These are phyloP conservation scores for Tupiocoris notatus DNA, from an alignment of 2,888 invertebrate genomes.

Conservation along the genomic window DNA sequence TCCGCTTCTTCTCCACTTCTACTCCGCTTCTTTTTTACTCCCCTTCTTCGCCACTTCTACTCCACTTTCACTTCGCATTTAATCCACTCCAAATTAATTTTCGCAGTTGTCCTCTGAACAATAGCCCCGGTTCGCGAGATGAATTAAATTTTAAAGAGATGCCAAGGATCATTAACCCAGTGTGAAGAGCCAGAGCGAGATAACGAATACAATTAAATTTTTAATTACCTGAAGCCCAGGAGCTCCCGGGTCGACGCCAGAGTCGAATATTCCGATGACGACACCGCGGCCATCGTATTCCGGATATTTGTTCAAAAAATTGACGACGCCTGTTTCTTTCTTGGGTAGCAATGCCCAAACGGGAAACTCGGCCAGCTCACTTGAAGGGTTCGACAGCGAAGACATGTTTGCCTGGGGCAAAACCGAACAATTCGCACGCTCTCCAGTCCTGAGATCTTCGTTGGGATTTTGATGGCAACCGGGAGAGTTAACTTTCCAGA, in stretches of 20 bases:
- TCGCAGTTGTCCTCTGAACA: too few species aligned
- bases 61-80: too few species aligned
- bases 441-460: background rate
- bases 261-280: conserved; percentile 93
- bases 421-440: background rate
- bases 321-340: conserved; percentile 86
- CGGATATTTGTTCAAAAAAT: conserved; percentile 84
- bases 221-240: conserved; percentile 80
- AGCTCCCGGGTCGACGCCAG: conserved; percentile 96
- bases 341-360: conserved; percentile 85
- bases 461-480: background rate
- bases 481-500: background rate
- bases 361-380: conserved; percentile 64
- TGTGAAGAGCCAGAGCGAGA: too few species aligned
- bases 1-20: too few species aligned
- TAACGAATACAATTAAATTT: background rate
- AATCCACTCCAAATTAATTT: too few species aligned
- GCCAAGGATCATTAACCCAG: too few species aligned
- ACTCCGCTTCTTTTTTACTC: too few species aligned
- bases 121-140: too few species aligned
- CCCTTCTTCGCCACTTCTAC: too few species aligned
- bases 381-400: conserved; percentile 7
- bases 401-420: conserved; percentile 3
- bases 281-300: conserved; percentile 88
- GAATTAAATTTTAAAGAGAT: too few species aligned